phyloP scores from a whole-genome alignment of 2,797 vertebrate genomes.

The Merluccius polli region DNA sequence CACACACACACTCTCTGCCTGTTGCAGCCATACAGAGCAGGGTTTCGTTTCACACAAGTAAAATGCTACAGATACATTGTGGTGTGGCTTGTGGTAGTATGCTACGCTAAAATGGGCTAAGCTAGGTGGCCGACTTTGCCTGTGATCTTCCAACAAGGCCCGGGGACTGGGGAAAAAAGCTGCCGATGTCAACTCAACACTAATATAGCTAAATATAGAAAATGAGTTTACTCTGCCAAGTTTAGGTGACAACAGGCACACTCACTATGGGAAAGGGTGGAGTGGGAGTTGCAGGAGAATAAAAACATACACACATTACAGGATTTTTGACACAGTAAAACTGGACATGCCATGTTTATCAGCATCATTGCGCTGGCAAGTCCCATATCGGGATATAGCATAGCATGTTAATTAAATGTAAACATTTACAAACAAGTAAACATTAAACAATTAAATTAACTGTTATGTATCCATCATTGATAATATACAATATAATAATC shows the following conservation, averaged over 20 bases:
- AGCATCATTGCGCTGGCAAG: too few relatives aligned
- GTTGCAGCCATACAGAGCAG: neutral
- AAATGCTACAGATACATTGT: constrained; percentile 4
- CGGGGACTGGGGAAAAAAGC: constrained; percentile 21
- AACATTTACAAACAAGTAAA: too few relatives aligned
- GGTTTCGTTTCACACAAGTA: neutral
- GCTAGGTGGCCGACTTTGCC: neutral
- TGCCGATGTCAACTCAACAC: constrained; percentile 38
- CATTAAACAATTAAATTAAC: neutral
- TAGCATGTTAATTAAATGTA: too few relatives aligned
- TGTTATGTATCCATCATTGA: too few relatives aligned
- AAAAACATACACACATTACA: too few relatives aligned
- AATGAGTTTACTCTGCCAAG: constrained; percentile 59
- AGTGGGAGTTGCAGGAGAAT: constrained; percentile 2
- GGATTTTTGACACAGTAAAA: too few relatives aligned
- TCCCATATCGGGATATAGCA: too few relatives aligned
- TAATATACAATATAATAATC: neutral
- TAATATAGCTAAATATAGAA: constrained; percentile 71
- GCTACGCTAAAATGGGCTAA: constrained; percentile 1
- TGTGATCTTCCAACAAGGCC: constrained; percentile 18
- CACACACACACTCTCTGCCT: neutral
- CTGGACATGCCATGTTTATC: too few relatives aligned
- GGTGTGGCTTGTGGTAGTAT: neutral
- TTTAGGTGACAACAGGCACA: constrained; percentile 70
- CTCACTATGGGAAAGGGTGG: constrained; percentile 21